These are phyloP conservation scores for Elmis aenea DNA, from an alignment of 2,888 invertebrate genomes.

Conservation along the genomic window DNA sequence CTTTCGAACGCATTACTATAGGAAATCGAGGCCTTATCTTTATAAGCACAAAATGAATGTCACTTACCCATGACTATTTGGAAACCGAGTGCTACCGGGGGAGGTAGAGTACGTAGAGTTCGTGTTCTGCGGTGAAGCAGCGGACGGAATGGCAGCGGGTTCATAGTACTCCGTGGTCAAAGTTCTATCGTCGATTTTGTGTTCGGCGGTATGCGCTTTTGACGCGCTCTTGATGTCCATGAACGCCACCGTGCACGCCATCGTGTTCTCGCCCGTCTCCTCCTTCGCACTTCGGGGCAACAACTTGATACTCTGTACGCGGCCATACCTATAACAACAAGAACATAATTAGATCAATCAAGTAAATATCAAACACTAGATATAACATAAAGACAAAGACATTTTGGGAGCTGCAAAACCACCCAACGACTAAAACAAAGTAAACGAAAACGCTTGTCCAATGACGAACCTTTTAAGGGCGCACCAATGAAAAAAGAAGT, in stretches of 20 bases:
- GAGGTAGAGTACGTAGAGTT: conserved; percentile 59
- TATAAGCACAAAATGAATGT: too few species aligned
- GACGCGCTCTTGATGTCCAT: conserved; percentile 96
- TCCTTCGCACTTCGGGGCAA: conserved; percentile 58
- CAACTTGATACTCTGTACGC: conserved; percentile 94
- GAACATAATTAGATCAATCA: too few species aligned
- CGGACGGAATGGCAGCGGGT: conserved; percentile 69
- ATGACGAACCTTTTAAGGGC: too few species aligned
- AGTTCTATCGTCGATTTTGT: conserved; percentile 80
- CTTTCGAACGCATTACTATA: too few species aligned
- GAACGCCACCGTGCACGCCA: conserved; percentile 88
- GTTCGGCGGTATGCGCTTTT: conserved; percentile 85
- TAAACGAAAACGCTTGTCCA: too few species aligned
- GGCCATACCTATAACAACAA: conserved; percentile 78
- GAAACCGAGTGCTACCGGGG: conserved; percentile 51
- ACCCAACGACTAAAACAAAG: too few species aligned
- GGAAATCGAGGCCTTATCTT: too few species aligned
- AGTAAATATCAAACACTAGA: too few species aligned
- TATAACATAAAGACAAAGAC: too few species aligned
- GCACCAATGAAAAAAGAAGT: too few species aligned
- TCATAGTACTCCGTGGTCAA: conserved; percentile 90
- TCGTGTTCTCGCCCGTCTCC: conserved; percentile 58
- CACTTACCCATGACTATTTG: conserved; percentile 53
- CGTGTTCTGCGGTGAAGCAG: conserved; percentile 43
- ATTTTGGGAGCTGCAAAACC: too few species aligned